These are phyloP conservation scores for Thamnaconus septentrionalis DNA, from an alignment of 2,113 vertebrate species.

Conservation along the genomic window DNA sequence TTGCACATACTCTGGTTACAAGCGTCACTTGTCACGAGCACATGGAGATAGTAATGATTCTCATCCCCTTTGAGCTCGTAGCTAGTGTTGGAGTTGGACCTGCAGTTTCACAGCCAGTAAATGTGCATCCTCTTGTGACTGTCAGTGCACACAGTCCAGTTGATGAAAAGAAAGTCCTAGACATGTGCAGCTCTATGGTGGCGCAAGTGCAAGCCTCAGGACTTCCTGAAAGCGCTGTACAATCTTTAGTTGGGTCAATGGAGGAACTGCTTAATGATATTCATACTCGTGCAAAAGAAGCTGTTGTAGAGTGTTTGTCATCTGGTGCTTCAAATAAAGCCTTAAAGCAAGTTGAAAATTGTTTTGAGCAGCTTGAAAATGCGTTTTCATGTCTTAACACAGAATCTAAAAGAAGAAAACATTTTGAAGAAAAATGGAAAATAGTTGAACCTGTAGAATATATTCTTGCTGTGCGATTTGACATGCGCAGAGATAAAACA, in stretches of 20 bases:
- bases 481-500: too few relatives aligned
- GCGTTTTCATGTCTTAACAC: background rate
- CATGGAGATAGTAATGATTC: background rate
- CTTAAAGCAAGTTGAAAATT: background rate
- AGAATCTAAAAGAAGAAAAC: constrained; percentile 2
- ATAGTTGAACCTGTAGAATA: too few relatives aligned
- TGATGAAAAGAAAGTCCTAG: background rate
- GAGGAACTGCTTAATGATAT: background rate
- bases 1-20: background rate
- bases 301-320: constrained; percentile 6
- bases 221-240: background rate
- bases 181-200: background rate
- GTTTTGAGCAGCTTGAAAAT: constrained; percentile 11
- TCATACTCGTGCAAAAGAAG: background rate
- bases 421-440: too few relatives aligned
- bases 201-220: background rate
- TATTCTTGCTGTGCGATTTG: too few relatives aligned
- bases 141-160: background rate
- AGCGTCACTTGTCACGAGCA: too few relatives aligned
- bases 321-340: too few relatives aligned
- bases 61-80: background rate
- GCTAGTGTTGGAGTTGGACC: background rate
- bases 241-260: background rate
- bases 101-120: background rate
- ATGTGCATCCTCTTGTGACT: background rate